Conservation (phyloP, 2,113 vertebrate genomes). For the Hyperopisus bebe region DNA sequence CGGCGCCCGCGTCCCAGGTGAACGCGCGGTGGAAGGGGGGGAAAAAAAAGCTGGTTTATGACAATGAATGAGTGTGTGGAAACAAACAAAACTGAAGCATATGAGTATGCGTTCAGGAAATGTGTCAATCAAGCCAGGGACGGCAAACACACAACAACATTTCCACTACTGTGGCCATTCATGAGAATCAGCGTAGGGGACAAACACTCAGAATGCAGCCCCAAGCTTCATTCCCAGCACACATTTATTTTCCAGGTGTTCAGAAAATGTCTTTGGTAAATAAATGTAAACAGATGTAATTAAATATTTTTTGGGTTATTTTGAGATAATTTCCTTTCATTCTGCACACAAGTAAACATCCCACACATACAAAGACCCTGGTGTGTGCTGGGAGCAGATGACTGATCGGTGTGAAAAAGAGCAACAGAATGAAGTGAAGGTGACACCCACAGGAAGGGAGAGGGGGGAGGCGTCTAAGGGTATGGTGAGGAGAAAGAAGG, state of each 20-base stretch:
- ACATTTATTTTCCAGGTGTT: not conserved
- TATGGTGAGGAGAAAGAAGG: not conserved
- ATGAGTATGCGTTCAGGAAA: not conserved
- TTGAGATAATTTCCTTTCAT: not conserved
- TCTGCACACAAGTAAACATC: not conserved
- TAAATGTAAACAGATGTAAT: not conserved
- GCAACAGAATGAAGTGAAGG: not conserved
- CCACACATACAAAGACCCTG: not conserved
- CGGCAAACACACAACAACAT: not conserved
- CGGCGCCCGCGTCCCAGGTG: constrained; percentile 2
- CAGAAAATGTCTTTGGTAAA: not conserved
- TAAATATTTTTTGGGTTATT: not conserved
- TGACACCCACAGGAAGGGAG: not conserved
- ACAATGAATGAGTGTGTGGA: constrained; percentile 9
- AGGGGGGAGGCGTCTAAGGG: not conserved
- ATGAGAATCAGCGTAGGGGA: not conserved
- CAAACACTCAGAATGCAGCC: not conserved
- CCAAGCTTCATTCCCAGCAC: not conserved
- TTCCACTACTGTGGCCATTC: not conserved
- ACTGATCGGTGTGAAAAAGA: not conserved
- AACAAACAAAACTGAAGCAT: not conserved
- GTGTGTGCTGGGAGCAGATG: not conserved
- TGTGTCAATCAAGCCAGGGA: not conserved
- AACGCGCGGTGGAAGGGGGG: constrained; percentile 10
- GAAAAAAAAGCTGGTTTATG: not conserved